Conservation (phyloP, 2,113 vertebrate genomes). For the Melanostigma gelatinosum region DNA sequence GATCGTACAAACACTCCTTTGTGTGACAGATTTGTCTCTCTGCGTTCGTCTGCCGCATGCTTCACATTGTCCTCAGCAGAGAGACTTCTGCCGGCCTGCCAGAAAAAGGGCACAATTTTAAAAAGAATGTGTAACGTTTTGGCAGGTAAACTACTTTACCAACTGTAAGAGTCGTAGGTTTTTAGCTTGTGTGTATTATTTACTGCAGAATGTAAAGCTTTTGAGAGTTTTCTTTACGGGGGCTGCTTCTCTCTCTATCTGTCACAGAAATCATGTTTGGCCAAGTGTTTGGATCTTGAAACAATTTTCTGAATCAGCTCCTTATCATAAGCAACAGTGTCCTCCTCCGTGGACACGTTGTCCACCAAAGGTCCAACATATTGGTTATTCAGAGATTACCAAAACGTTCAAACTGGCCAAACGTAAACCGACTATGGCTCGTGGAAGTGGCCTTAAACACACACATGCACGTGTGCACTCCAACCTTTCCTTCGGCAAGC, state of each 20-base stretch:
- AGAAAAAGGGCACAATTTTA: neutral
- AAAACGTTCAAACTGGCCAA: too few species aligned
- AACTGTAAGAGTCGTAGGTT: neutral
- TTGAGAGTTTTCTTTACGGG: neutral
- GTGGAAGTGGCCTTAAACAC: neutral
- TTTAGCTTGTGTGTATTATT: neutral
- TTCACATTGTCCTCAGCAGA: constrained; percentile 39
- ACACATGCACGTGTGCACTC: neutral
- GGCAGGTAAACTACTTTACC: neutral
- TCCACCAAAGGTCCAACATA: neutral
- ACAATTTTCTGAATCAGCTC: neutral
- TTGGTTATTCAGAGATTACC: neutral
- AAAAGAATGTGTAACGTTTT: neutral
- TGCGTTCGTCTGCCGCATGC: constrained; percentile 46
- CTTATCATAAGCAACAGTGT: neutral
- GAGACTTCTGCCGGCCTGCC: neutral
- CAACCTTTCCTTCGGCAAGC: neutral
- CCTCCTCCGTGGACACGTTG: neutral
- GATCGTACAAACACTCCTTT: constrained; percentile 69
- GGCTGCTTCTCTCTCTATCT: neutral
- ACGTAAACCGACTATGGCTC: neutral
- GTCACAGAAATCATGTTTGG: constrained; percentile 34
- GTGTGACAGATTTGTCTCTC: constrained; percentile 60
- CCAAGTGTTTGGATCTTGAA: neutral
- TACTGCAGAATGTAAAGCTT: neutral